Evolutionary conservation across 1,140 invertebrate species (phyloP), one percentile per base, ranked within the genome.

Genomic region (Atta cephalotes): DNA sequence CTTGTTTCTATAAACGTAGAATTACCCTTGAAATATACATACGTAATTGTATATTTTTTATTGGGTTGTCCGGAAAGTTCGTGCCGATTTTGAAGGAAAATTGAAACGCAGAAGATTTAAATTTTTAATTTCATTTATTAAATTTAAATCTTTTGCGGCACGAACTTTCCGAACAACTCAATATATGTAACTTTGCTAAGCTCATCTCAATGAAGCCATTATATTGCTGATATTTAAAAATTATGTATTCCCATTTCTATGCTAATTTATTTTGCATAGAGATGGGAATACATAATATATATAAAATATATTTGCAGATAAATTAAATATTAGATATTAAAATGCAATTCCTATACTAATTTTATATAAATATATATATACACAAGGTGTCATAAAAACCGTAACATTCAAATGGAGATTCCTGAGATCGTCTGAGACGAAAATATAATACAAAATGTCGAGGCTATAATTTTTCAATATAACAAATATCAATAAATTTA

Each of bases 271-370:
- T 45, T 39, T 6, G 62, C 39, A 3, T 60, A 56, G 2, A 53
- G 25, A 25, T 25, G 25, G 25, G 25, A 25, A 25, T 25, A 25
- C 25, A 35, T 62, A 78, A 78, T 78, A 78, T 77, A 63, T 78
- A 78, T 58, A 78, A 21, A 77, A 77, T 25, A 78, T 45, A 45
- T 63, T 78, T 28, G 31, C 21, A 78, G 58, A 78, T 78, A 78
- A 78, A 63, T 78, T 78, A 78, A 78, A 45, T 78, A 49, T 63
- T 63, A 49, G 5, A 78, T 28, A n/a, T 65, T 78, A 58, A 53
- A 74, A 74, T 74, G 25, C 31, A 68, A 68, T 68, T 68, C n/a
- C n/a, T 45, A 6, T 39, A 56, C 16, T 68, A 18, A 7, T 56
- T 7, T 56, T 7, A 56, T n/a, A 45, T 45, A 45, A 45, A 45